Evolutionary conservation across 2,888 invertebrate species (phyloP).

Genomic region (Temnothorax ravouxi): DNA sequence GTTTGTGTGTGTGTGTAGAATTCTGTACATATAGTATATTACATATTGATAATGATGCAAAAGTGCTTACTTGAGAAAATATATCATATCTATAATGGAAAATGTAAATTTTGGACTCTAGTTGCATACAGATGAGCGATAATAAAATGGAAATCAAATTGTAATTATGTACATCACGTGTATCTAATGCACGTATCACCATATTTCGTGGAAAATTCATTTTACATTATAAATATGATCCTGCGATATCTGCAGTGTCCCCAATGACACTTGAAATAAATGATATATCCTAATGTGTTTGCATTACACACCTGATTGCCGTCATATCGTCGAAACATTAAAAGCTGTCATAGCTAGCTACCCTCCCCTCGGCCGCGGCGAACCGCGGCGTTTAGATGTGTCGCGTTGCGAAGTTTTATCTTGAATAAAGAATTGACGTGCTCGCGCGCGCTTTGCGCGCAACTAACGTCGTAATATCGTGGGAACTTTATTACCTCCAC

Average conservation of each 20-base stretch:
- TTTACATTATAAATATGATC: constrained; percentile 42
- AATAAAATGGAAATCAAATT: constrained; percentile 46
- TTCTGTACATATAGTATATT: background rate
- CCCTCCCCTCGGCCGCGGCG: background rate
- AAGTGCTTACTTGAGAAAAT: background rate
- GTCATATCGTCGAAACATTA: background rate
- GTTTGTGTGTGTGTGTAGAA: background rate
- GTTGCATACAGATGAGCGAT: constrained; percentile 17
- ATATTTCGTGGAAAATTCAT: constrained; percentile 10
- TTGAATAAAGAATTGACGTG: background rate
- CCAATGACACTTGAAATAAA: constrained; percentile 44
- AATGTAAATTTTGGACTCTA: constrained; percentile 12
- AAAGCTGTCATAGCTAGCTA: background rate
- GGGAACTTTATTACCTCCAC: constrained; percentile 29
- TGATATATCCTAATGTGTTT: constrained; percentile 26
- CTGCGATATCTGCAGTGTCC: constrained; percentile 6
- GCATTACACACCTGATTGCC: background rate
- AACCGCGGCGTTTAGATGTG: background rate
- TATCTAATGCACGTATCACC: constrained; percentile 11
- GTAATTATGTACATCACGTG: constrained; percentile 28
- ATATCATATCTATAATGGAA: constrained; percentile 27
- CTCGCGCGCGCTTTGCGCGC: background rate
- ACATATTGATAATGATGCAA: constrained; percentile 7
- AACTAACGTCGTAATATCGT: background rate
- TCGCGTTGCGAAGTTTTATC: background rate